Percentiles rank a stretch among this genome's conserved stretches.
phyloP scores from a whole-genome alignment of 2,888 invertebrate genomes.

The Eubasilissa splendida region DNA sequence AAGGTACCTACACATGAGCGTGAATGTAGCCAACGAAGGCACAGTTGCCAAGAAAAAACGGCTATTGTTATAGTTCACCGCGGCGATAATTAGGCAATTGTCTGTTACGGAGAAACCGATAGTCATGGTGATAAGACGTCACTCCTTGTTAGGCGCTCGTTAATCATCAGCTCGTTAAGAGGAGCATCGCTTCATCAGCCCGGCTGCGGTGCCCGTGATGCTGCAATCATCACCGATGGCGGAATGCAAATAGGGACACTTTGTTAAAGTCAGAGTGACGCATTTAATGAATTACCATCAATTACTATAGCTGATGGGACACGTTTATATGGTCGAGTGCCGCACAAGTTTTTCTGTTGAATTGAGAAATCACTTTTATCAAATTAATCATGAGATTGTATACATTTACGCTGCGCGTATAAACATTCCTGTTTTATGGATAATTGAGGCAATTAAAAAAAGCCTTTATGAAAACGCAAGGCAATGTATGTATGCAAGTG shows the following conservation, averaged over 20 bases:
- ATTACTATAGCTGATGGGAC: too few species aligned
- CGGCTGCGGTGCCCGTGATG: constrained; percentile 3
- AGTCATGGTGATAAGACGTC: constrained; percentile 39
- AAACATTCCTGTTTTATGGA: too few species aligned
- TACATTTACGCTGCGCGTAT: too few species aligned
- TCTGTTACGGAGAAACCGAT: constrained; percentile 34
- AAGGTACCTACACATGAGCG: not conserved
- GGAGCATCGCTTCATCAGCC: constrained; percentile 20
- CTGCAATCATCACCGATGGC: constrained; percentile 1
- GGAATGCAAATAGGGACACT: constrained; percentile 29
- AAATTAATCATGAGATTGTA: too few species aligned
- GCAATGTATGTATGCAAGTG: too few species aligned
- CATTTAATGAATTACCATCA: too few species aligned
- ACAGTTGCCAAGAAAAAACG: constrained; percentile 2
- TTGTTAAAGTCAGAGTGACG: not conserved
- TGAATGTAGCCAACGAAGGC: constrained; percentile 22
- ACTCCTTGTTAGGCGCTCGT: constrained; percentile 37
- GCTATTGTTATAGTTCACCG: constrained; percentile 33
- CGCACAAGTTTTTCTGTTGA: too few species aligned
- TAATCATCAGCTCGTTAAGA: constrained; percentile 23
- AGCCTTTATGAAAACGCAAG: too few species aligned
- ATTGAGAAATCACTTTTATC: too few species aligned
- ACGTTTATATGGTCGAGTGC: too few species aligned
- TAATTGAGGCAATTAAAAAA: too few species aligned
- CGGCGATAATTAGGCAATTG: constrained; percentile 37